Base-by-base conservation (phyloP, 2,888 invertebrate species). In the Cephus nigrinus region DNA sequence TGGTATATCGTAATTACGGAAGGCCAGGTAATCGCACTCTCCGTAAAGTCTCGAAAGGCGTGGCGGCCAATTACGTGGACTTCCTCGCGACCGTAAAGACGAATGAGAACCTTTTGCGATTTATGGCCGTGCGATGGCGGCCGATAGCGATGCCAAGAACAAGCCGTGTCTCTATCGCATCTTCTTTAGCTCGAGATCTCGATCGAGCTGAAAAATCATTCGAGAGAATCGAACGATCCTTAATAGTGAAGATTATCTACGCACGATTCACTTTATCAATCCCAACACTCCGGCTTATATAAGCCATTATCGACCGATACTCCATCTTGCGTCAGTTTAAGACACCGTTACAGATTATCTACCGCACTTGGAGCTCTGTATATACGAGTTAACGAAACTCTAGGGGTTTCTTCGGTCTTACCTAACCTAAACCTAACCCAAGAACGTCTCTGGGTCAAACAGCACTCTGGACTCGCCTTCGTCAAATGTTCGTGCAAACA, bases 1-100 rank as follows among this genome's bases (percentile, higher is more conserved):
- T 83, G 82, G 83, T 83, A 83, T 83, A 84, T 80, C 75, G 81
- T 81, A 85, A 85, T 86, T 85, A 85, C 81, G 84, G 34, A 78
- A 79, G 71, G 71, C 71, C 12, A 31, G 31, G 71, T 71, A 71
- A 71, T 71, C 71, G 71, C 15, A 15, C 71, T 31, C 12, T 31
- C 31, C 71, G 80, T 79, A 80, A 77, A 40, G 40, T 55, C 79
- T 78, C 75, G 79, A 77, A 83, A 85, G 86, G 84, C 86, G 85
- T 85, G 85, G 85, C 83, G 80, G 71, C 40, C 40, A 55, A 55
- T 55, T 55, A 55, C 40, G 40, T 23, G 40, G 40, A 55, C 40
- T 55, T 55, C 40, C 23, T 23, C 40, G 15, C 40, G 40, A 23
- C 5, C 23, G 40, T 55, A 55, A 55, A 55, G 40, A 55, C 40